Evolutionary conservation across 2,797 vertebrate genomes (phyloP), one percentile per base, ranked within the genome.

Genomic region (Mustela erminea): DNA sequence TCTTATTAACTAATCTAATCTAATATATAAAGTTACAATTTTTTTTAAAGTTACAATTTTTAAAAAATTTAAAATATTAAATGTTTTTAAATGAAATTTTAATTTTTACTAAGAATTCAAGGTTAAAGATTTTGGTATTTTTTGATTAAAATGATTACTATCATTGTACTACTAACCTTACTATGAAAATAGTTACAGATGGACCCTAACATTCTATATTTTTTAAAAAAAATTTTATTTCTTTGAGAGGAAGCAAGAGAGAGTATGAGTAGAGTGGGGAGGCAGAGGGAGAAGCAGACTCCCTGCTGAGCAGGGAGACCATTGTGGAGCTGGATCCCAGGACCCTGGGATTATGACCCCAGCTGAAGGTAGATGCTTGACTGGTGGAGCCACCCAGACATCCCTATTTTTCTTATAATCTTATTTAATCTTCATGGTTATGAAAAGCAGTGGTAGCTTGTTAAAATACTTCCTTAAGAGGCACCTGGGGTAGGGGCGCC

Each of bases 351-450:
- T 32, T 15, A n/a, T 64, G 29, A 32, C 62, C 29, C 14, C 14
- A 64, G 62, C 14, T 32, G 29, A 64, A 32, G 62, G 62, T 29
- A 64, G 29, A 15, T 32, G 29, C 29, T 64, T 32, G 32, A 64
- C 62, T 1, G 5, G 13, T 7, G 7, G 29, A 64, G 29, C 62
- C 29, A 64, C 14, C 29, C 62, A 66, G 62, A 32, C 7, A 7
- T 7, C 15, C 29, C 5, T 46, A 0, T 80, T 80, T 90, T 90
- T 86, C 25, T 52, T 75, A 38, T 89, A 64, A 75, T 66, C 46
- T 95, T 93, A 25, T 35, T 77, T 77, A 92, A 23, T 88, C 27
- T 83, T 80, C 13, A 58, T 87, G 62, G 60, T 94, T 83, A 35
- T 87, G 27, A 88, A 92, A 92, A 84, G n/a, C 32, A 85, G 14